Evolutionary conservation across 2,113 vertebrate genomes (phyloP), one percentile per base, ranked within the genome.

Genomic region (Agelaius tricolor): DNA sequence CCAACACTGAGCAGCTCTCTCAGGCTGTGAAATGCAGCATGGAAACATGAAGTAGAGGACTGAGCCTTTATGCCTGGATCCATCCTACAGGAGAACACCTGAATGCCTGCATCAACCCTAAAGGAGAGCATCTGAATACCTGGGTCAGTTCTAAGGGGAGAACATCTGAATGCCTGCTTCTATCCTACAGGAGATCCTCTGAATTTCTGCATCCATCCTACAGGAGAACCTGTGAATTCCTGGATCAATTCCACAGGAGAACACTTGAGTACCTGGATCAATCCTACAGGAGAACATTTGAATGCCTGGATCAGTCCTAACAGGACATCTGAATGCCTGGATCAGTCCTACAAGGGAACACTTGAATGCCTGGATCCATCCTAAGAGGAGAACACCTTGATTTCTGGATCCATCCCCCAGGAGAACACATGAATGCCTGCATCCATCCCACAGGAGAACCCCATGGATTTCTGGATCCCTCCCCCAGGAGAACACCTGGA

Each of bases 1-100:
- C 39, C 46, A 22, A 6, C 23, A 9, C 3, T 47, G 69, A 81
- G 8, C n/a, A 71, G 7, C 33, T 33, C 19, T 19, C 37, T 23
- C 47, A 21, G n/a, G 22, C 21, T 22, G 6, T 11, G 52, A 77
- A 78, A 19, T 2, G 30, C 24, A 85, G 17, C 16, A 35, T 19
- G 41, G 16, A n/a, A 41, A n/a, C 6, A 7, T 1, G 26, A 23
- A 47, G 13, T 3, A 51, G 37, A 37, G 46, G 10, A 30, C 20
- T 30, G 33, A 33, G 41, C 16, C 44, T 68, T 46, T n/a, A 30
- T 22, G 57, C 3, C 39, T 59, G 30, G 35, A n/a, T 10, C n/a
- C 17, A 0, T 5, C 11, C n/a, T 22, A 2, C 2, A 39, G n/a
- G 17, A 55, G 39, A 79, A 46, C 4, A 6, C 4, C 5, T 16